phyloP scores from a whole-genome alignment of 2,888 invertebrate species.

The Lepidonotus clava region DNA sequence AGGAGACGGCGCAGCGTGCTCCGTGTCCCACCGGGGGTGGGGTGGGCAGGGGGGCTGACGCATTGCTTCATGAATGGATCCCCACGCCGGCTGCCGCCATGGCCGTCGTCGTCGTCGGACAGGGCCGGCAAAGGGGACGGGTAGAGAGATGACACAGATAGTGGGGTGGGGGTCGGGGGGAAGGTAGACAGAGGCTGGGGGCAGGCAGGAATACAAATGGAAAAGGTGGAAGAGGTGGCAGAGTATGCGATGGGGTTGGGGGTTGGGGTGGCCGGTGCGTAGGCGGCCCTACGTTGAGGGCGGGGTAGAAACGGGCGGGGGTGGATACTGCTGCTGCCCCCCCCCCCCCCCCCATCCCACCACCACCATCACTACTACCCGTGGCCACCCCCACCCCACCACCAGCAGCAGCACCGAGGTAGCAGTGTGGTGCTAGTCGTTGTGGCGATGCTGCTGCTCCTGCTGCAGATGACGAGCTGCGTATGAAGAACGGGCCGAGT shows the following conservation, averaged over 20 bases:
- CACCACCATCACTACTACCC: too few relatives aligned
- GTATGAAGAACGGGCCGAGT: too few relatives aligned
- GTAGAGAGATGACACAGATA: neutral
- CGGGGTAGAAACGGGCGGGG: too few relatives aligned
- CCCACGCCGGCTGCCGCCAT: neutral
- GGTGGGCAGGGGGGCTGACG: too few relatives aligned
- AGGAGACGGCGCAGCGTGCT: too few relatives aligned
- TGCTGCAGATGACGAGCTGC: neutral
- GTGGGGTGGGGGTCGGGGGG: neutral
- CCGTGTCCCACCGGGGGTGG: too few relatives aligned
- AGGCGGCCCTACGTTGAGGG: neutral
- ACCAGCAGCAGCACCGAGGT: too few relatives aligned
- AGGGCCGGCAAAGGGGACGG: neutral
- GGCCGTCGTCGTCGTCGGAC: neutral
- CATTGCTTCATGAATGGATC: neutral
- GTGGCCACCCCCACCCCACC: too few relatives aligned
- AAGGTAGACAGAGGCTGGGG: neutral
- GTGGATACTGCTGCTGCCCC: too few relatives aligned
- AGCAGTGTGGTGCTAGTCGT: neutral
- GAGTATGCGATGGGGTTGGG: neutral
- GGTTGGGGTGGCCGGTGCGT: neutral
- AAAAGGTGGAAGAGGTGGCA: neutral
- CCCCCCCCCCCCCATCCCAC: too few relatives aligned
- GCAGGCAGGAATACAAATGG: neutral
- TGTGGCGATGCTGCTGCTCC: neutral